A percentile compares a stretch with the other conserved stretches of the same genome.
Conservation (phyloP, 2,113 vertebrate genomes). For the Petromus typicus region DNA sequence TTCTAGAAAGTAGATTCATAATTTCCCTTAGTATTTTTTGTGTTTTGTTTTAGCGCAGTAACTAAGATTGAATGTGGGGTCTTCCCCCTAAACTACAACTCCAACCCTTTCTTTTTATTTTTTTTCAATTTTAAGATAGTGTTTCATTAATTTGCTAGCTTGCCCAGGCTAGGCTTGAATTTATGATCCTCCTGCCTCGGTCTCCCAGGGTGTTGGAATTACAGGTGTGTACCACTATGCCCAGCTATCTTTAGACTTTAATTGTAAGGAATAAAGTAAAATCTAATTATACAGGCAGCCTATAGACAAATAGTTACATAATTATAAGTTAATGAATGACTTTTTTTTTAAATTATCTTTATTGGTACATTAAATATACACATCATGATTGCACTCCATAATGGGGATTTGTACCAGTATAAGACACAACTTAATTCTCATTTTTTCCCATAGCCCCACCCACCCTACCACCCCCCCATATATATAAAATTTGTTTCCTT, state of each 20-base stretch:
- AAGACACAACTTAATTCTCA: no score
- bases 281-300: constrained; percentile 19
- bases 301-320: not conserved
- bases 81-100: not conserved
- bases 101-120: not conserved
- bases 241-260: not conserved
- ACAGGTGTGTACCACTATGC: not conserved
- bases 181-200: not conserved
- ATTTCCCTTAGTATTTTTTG: not conserved
- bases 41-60: not conserved
- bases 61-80: not conserved
- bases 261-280: not conserved
- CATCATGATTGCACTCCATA: no score
- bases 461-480: no score
- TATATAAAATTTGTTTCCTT: no score
- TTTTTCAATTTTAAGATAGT: not conserved
- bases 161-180: not conserved
- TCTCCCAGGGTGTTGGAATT: not conserved
- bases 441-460: no score
- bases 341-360: no score
- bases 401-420: no score
- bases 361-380: no score
- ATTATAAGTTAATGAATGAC: not conserved
- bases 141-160: not conserved
- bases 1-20: constrained; percentile 1